Conservation (phyloP, 1,140 invertebrate genomes). For the Ectropis grisescens region DNA sequence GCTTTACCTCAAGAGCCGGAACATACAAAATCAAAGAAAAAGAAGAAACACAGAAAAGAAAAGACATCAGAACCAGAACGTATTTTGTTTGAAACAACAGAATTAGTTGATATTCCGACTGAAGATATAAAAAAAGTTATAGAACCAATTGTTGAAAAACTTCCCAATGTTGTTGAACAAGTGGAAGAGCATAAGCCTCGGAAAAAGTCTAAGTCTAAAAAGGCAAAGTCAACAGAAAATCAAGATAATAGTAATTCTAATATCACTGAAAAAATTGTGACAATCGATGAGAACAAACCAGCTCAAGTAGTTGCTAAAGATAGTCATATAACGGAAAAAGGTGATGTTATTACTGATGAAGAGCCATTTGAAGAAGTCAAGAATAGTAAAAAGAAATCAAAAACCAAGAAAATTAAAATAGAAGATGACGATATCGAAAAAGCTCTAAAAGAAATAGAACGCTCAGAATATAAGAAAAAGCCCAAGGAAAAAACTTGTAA, state of each 20-base stretch:
- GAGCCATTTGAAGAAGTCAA: constrained; percentile 14
- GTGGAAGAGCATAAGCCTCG: constrained; percentile 11
- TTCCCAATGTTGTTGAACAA: constrained; percentile 10
- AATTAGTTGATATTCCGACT: constrained; percentile 1
- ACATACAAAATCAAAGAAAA: constrained; percentile 18
- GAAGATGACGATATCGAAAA: constrained; percentile 74
- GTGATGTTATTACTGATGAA: constrained; percentile 1
- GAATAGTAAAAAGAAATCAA: constrained; percentile 64
- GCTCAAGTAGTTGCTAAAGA: too few species aligned
- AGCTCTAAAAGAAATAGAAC: constrained; percentile 35
- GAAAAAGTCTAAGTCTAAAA: constrained; percentile 8
- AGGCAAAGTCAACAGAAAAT: constrained; percentile 3
- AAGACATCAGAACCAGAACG: constrained; percentile 11
- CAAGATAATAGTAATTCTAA: too few species aligned
- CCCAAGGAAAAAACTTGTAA: constrained; percentile 18
- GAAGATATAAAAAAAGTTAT: constrained; percentile 10
- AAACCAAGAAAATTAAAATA: constrained; percentile 35
- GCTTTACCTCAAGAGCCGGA: too few species aligned
- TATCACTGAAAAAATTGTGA: too few species aligned
- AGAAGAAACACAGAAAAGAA: constrained; percentile 23
- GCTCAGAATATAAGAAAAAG: constrained; percentile 23
- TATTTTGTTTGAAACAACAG: constrained; percentile 6
- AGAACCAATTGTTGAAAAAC: constrained; percentile 7
- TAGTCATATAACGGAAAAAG: too few species aligned
- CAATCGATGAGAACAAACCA: too few species aligned